These are phyloP conservation scores for Pachymerium ferrugineum DNA, from an alignment of 2,888 invertebrate species.

Conservation along the genomic window DNA sequence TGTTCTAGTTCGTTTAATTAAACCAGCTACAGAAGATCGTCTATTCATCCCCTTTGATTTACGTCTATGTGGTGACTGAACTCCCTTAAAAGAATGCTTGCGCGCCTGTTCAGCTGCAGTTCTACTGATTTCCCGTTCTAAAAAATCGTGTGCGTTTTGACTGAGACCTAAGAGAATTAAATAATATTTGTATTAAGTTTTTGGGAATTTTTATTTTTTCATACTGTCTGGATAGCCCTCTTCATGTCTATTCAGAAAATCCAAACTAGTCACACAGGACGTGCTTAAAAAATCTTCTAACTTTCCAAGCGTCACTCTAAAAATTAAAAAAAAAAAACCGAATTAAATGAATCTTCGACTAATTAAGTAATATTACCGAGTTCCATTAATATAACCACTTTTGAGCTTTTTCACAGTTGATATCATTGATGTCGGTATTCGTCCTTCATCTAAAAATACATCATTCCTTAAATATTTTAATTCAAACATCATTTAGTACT, in stretches of 20 bases:
- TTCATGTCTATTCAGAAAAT: conserved; percentile 88
- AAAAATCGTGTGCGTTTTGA: conserved; percentile 75
- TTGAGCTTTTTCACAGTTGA: conserved; percentile 97
- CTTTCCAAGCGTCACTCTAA: conserved; percentile 85
- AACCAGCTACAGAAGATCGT: conserved; percentile 80
- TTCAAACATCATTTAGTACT: too few species aligned
- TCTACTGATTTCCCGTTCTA: conserved; percentile 77
- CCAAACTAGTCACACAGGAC: conserved; percentile 93
- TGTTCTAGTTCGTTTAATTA: conserved; percentile 87
- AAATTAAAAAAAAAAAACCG: neutral
- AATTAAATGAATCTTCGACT: neutral
- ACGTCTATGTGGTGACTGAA: neutral
- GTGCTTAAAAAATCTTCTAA: conserved; percentile 92
- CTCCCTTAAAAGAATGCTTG: neutral
- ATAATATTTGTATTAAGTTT: neutral
- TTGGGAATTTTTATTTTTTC: conserved; percentile 5
- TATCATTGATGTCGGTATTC: conserved; percentile 87
- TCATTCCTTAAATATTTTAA: too few species aligned
- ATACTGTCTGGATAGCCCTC: conserved; percentile 71
- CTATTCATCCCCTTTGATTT: conserved; percentile 28
- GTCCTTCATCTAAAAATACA: conserved; percentile 66
- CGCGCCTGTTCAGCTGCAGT: conserved; percentile 49
- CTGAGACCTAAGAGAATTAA: conserved; percentile 58
- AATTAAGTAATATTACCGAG: conserved; percentile 52
- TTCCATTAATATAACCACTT: conserved; percentile 98